A percentile compares a stretch with the other conserved stretches of the same genome.
These are phyloP conservation scores for Pseudotriccus pelzelni DNA, from an alignment of 2,797 vertebrate species.

Conservation along the genomic window DNA sequence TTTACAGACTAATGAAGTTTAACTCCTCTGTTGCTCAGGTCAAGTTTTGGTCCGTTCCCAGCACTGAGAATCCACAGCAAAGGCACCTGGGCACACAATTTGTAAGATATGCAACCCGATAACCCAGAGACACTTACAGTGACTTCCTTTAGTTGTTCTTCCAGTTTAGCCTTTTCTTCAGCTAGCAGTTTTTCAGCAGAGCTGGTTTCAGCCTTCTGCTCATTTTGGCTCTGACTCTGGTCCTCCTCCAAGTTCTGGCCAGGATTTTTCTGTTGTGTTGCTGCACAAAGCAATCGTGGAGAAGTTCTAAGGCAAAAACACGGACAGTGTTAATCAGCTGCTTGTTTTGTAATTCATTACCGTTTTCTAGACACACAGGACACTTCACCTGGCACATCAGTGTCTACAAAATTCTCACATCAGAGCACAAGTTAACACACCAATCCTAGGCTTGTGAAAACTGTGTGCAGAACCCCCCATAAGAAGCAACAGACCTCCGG, in stretches of 20 bases:
- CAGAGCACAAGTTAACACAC: background rate
- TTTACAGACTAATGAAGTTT: background rate
- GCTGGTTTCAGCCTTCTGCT: slow-evolving; percentile 76
- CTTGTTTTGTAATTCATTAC: background rate
- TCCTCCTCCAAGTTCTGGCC: slow-evolving; percentile 83
- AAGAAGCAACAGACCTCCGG: background rate
- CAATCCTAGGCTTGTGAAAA: background rate
- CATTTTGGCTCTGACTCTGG: slow-evolving; percentile 57
- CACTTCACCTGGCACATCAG: background rate
- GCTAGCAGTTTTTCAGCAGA: slow-evolving; percentile 74
- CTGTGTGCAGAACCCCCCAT: background rate
- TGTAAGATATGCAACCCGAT: background rate
- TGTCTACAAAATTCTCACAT: background rate
- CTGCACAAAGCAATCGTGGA: slow-evolving; percentile 85
- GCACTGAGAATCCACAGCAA: background rate
- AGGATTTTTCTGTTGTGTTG: slow-evolving; percentile 85
- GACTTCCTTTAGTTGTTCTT: slow-evolving; percentile 89
- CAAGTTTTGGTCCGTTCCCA: background rate
- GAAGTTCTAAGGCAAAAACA: slow-evolving; percentile 58
- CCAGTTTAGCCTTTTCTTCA: slow-evolving; percentile 89
- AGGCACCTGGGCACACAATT: fast-evolving
- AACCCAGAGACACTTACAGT: slow-evolving; percentile 75
- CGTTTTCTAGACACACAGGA: background rate
- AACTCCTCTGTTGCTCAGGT: background rate
- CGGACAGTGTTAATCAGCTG: fast-evolving